These are phyloP conservation scores for Drosophila tripunctata DNA, from an alignment of 2,888 invertebrate species.

Conservation along the genomic window DNA sequence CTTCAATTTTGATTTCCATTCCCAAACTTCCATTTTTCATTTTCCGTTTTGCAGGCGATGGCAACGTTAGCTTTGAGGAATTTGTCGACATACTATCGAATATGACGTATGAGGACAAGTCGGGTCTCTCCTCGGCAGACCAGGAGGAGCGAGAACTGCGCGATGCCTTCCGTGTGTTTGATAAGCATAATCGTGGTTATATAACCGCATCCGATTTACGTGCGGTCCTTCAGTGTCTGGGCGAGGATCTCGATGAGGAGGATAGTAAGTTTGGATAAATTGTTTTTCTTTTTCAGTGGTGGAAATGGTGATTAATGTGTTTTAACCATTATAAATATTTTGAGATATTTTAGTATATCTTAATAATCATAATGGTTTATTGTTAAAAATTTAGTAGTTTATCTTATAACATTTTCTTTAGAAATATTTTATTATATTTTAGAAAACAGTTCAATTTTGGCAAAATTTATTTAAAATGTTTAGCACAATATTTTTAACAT, in stretches of 20 bases:
- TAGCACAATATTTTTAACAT: too few relatives aligned
- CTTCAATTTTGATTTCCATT: too few relatives aligned
- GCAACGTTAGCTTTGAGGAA: constrained; percentile 94
- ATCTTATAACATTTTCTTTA: too few relatives aligned
- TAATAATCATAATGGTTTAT: too few relatives aligned
- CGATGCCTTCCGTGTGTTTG: constrained; percentile 95
- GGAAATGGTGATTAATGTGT: too few relatives aligned
- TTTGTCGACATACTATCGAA: constrained; percentile 93
- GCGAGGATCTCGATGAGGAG: constrained; percentile 94
- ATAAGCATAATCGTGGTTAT: constrained; percentile 95
- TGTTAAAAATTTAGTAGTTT: too few relatives aligned
- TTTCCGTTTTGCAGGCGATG: constrained; percentile 87
- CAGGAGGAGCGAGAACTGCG: constrained; percentile 93
- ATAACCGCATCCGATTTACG: constrained; percentile 94
- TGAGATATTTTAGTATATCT: too few relatives aligned
- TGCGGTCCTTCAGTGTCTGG: constrained; percentile 94
- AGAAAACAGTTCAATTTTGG: too few relatives aligned
- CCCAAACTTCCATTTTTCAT: background rate
- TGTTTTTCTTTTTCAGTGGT: too few relatives aligned
- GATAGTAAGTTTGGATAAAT: constrained; percentile 93
- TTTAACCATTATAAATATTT: too few relatives aligned
- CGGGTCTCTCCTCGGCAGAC: constrained; percentile 87
- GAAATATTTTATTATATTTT: too few relatives aligned
- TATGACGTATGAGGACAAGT: constrained; percentile 88
- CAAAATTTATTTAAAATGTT: too few relatives aligned